A percentile compares a stretch with the other conserved stretches of the same genome.
These are phyloP conservation scores for Exaiptasia diaphana DNA, from an alignment of 64 coral and sea anemone species.

Conservation along the genomic window DNA sequence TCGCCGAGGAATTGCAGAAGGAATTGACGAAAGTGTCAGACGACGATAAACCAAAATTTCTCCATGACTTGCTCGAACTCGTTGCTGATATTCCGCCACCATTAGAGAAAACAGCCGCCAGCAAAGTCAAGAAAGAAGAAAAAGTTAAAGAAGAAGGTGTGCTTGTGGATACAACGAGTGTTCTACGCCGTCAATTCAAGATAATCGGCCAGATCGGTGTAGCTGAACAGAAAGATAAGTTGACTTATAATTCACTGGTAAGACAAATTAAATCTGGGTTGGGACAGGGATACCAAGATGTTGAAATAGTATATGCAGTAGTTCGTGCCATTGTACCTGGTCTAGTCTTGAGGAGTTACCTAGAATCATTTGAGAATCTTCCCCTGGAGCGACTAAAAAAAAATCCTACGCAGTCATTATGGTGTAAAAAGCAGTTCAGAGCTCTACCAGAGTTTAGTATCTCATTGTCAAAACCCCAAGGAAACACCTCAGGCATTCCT, in stretches of 20 bases:
- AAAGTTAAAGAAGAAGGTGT: too few species aligned
- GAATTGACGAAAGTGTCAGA: too few species aligned
- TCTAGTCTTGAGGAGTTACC: not conserved
- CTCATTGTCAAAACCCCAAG: conserved; percentile 1
- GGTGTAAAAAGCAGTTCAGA: conserved; percentile 21
- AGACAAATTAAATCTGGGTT: not conserved
- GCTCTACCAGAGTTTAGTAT: conserved; percentile 14
- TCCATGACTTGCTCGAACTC: too few species aligned
- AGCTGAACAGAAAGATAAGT: conserved; percentile 16
- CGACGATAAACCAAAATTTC: too few species aligned
- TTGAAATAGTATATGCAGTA: conserved; percentile 3
- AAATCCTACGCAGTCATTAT: conserved; percentile 34
- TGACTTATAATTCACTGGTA: conserved; percentile 7
- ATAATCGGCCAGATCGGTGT: conserved; percentile 26
- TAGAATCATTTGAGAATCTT: not conserved
- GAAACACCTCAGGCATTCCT: conserved; percentile 43
- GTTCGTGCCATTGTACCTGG: not conserved
- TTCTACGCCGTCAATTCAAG: conserved; percentile 21
- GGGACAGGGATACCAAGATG: not conserved
- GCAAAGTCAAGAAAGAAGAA: too few species aligned
- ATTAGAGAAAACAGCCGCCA: too few species aligned
- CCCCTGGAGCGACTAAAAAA: not conserved
- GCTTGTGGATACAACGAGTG: conserved; percentile 20
- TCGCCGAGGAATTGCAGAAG: too few species aligned
- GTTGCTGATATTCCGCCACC: too few species aligned